Base-by-base conservation (phyloP, 2,888 invertebrate species). In the Clusia tigrina region DNA sequence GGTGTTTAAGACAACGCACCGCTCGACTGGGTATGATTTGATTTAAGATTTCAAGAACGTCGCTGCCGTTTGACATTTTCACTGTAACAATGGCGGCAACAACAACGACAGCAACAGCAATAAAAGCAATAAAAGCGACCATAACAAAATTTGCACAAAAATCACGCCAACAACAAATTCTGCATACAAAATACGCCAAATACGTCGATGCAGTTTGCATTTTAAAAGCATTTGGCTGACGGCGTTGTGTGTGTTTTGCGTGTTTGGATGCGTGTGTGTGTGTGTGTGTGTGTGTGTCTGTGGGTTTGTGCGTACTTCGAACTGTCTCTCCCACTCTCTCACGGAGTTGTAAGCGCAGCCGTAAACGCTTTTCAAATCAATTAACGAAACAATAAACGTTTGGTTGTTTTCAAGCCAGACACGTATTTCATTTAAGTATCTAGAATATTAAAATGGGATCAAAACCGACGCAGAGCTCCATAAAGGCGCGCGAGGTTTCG, bases 381-480 rank as follows among this genome's bases (percentile, higher is more conserved):
- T 78, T 78, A 78, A 79, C 78, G 78, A 68, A 78, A 79, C 78
- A 78, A 79, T 78, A 78, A 78, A 78, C 78, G 78, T 78, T 77
- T n/a, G n/a, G n/a, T n/a, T 77, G 76, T 69, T 74, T 76, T 65
- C 71, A 71, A 74, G 78, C 79, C 80, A 79, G 78, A 79, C 80
- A 80, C 80, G 80, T 80, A 81, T 76, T 80, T 80, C 71, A 80
- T 78, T 80, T 78, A 78, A 81, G 80, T 81, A 81, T 81, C 82
- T 81, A 81, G 82, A 81, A 81, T 81, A 81, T 81, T 81, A 81
- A 81, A 81, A 81, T 81, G 82, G 81, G 82, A 81, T 81, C 81
- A 81, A 78, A 73, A 42, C 10, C 42, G 42, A 15, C 3, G 5
- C n/a, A n/a, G n/a, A n/a, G n/a, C n/a, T n/a, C 6, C 12, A 32